phyloP scores from a whole-genome alignment of 2,113 vertebrate genomes.

The Morphnarchus princeps region DNA sequence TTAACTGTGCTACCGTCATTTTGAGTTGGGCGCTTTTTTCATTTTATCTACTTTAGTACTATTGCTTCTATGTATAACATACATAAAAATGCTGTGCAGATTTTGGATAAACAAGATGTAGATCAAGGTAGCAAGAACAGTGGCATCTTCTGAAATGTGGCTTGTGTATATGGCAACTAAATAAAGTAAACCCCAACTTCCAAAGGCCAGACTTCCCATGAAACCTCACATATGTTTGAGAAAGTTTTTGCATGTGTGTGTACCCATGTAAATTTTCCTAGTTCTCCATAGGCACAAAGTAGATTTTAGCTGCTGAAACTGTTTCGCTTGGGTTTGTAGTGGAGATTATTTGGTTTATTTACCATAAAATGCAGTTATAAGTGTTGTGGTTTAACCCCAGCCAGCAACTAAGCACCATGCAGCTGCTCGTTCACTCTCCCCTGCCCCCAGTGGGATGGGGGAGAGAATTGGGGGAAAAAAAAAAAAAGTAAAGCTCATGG shows the following conservation, averaged over 20 bases:
- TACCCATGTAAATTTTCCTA: background rate
- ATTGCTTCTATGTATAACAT: background rate
- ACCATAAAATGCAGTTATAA: background rate
- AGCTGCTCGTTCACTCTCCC: too few relatives aligned
- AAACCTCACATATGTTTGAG: background rate
- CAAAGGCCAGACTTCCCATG: background rate
- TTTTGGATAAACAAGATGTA: background rate
- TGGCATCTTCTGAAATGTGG: background rate
- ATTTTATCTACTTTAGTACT: background rate
- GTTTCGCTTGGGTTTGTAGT: background rate
- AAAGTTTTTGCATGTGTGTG: background rate
- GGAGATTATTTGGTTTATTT: background rate
- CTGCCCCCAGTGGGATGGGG: too few relatives aligned
- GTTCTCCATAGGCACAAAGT: background rate
- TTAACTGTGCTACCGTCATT: background rate
- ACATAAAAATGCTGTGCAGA: background rate
- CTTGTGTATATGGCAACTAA: background rate
- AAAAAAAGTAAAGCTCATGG: too few relatives aligned
- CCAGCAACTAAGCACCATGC: too few relatives aligned
- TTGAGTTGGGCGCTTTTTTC: background rate
- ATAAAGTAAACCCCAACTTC: background rate
- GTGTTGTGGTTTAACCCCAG: too few relatives aligned
- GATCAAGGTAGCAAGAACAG: background rate
- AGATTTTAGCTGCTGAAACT: background rate
- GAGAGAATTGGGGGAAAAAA: too few relatives aligned